Base-by-base conservation (phyloP, 1,140 invertebrate species). In the Brachionus asplanchnoidis region DNA sequence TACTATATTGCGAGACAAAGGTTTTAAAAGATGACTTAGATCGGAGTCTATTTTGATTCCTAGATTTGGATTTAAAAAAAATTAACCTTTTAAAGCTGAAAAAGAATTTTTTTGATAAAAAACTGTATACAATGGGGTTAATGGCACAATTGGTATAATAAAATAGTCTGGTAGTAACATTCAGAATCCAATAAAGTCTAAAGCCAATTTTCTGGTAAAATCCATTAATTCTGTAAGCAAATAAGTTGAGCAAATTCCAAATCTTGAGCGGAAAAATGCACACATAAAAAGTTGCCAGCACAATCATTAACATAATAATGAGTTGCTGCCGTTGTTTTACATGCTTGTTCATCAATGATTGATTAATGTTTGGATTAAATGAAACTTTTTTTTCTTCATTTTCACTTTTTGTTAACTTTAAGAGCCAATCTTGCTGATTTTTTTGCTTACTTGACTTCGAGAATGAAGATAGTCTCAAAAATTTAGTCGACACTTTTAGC, bases 231-330 rank as follows among this genome's bases (percentile, higher is more conserved):
- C 40, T 65, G 17, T 26, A 26, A 6, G 20, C 50, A 68, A 65
- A 82, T 14, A 82, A 14, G 14, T 44, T 42, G 9, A 82, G n/a
- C 28, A 82, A 56, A 82, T 60, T 82, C 79, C 79, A 82, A 11
- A 82, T 82, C 26, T 82, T 82, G 14, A 82, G 32, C 14, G 79
- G 79, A 82, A 82, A 82, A 20, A 82, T 42, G 11, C 79, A 82
- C 4, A 82, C 14, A 17, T 82, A 82, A 65, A 82, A 82, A 40
- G 79, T 23, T 3, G 23, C 11, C 23, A 82, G 26, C 8, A 82
- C 53, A 32, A 42, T 23, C 53, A 82, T 82, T 12, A 82, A 36
- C 79, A 82, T 65, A 4, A 32, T 17, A 40, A 82, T 65, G 11
- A 82, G 32, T 68, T 82, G 79, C 12, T 44, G 20, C 8, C 79